phyloP scores from a whole-genome alignment of 1,140 invertebrate species.

The Mercenaria mercenaria region DNA sequence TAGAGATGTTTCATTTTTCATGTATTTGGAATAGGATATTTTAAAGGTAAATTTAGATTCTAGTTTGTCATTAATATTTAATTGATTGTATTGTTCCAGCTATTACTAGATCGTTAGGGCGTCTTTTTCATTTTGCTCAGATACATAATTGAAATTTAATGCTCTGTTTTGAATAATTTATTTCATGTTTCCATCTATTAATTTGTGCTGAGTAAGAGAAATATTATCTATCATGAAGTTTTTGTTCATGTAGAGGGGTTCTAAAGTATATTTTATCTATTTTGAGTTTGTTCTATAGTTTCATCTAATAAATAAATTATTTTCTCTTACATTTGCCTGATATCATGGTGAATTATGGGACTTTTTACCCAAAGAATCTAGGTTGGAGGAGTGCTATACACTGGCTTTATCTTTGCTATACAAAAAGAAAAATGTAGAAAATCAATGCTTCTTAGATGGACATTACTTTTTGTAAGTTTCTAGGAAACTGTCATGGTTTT shows the following conservation, averaged over 20 bases:
- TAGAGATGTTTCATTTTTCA: slow-evolving; percentile 5
- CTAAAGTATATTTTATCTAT: background rate
- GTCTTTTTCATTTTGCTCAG: background rate
- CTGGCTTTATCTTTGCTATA: too few species aligned
- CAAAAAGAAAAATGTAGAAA: too few species aligned
- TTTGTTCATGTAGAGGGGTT: background rate
- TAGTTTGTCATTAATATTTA: background rate
- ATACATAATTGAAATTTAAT: background rate
- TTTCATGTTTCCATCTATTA: background rate
- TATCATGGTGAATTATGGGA: background rate
- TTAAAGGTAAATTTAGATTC: background rate
- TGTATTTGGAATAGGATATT: background rate
- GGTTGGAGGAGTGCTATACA: too few species aligned
- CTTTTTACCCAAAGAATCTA: background rate
- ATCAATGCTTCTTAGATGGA: too few species aligned
- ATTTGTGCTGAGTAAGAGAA: background rate
- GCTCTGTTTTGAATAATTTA: background rate
- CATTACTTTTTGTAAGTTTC: too few species aligned
- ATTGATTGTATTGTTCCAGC: background rate
- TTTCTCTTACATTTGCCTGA: background rate
- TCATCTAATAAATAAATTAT: background rate
- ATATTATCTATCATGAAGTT: background rate
- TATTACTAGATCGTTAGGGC: background rate
- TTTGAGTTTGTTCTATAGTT: background rate
- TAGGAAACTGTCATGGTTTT: too few species aligned